Evolutionary conservation across 2,113 vertebrate species (phyloP).

Genomic region (Calyptommatus sinebrachiatus): DNA sequence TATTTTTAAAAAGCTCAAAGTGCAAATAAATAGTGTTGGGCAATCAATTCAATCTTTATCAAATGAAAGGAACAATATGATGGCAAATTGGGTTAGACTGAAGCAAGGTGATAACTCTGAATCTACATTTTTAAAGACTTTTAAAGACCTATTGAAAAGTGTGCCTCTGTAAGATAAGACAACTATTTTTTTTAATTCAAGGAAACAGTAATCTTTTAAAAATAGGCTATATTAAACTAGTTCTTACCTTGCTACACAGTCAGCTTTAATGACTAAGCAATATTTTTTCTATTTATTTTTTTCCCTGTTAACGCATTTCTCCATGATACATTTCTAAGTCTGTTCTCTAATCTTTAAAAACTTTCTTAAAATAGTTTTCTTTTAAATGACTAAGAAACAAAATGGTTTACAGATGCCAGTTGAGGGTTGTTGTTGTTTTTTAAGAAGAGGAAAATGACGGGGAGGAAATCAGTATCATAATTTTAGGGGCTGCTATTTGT

Average conservation of each 20-base stretch:
- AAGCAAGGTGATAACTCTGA: slow-evolving; percentile 47
- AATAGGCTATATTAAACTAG: slow-evolving; percentile 36
- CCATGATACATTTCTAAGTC: slow-evolving; percentile 27
- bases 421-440: too few relatives aligned
- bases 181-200: not conserved
- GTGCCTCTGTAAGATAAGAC: slow-evolving; percentile 55
- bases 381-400: slow-evolving; percentile 28
- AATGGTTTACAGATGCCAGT: slow-evolving; percentile 42
- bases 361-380: slow-evolving; percentile 15
- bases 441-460: not conserved
- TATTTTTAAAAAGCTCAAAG: not conserved
- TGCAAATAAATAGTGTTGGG: slow-evolving; percentile 24
- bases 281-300: slow-evolving; percentile 13
- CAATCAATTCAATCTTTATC: slow-evolving; percentile 28
- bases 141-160: slow-evolving; percentile 34
- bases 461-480: not conserved
- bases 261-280: slow-evolving; percentile 27
- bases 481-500: not conserved
- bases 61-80: slow-evolving; percentile 12
- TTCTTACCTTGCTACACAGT: slow-evolving; percentile 24
- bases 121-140: slow-evolving; percentile 46
- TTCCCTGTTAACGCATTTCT: slow-evolving; percentile 31
- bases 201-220: slow-evolving; percentile 41
- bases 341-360: not conserved
- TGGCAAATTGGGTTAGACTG: slow-evolving; percentile 40